phyloP scores from a whole-genome alignment of 2,797 vertebrate genomes.

The Nyctalus aviator region DNA sequence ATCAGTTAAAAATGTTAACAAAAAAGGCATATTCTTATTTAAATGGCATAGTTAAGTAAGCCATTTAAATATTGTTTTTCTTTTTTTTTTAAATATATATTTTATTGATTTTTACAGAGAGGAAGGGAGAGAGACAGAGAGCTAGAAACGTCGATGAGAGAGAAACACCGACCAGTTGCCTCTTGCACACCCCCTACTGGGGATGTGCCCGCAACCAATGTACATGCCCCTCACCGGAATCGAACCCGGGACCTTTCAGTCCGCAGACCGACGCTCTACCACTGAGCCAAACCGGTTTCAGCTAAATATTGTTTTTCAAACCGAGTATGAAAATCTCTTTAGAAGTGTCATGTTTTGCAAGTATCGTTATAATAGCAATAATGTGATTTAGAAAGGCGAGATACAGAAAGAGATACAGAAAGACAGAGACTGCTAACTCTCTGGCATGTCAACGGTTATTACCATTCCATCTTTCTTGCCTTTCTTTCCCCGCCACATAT shows the following conservation, averaged over 20 bases:
- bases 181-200: too few relatives aligned
- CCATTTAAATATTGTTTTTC: not conserved
- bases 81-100: too few relatives aligned
- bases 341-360: slow-evolving; percentile 33
- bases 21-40: not conserved
- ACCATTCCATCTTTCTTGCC: not conserved
- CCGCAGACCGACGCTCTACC: too few relatives aligned
- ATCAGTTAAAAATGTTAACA: not conserved
- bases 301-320: slow-evolving; percentile 47
- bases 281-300: too few relatives aligned
- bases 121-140: too few relatives aligned
- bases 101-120: too few relatives aligned
- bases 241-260: too few relatives aligned
- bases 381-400: slow-evolving; percentile 18
- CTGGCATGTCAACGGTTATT: not conserved
- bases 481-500: not conserved
- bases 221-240: too few relatives aligned
- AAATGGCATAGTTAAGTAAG: not conserved
- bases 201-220: too few relatives aligned
- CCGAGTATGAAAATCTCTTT: slow-evolving; percentile 62
- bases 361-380: not conserved
- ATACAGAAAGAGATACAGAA: not conserved
- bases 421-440: not conserved
- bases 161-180: too few relatives aligned
- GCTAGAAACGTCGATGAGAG: too few relatives aligned